Conservation (phyloP, 2,888 invertebrate species). For the Tiphia femorata region DNA sequence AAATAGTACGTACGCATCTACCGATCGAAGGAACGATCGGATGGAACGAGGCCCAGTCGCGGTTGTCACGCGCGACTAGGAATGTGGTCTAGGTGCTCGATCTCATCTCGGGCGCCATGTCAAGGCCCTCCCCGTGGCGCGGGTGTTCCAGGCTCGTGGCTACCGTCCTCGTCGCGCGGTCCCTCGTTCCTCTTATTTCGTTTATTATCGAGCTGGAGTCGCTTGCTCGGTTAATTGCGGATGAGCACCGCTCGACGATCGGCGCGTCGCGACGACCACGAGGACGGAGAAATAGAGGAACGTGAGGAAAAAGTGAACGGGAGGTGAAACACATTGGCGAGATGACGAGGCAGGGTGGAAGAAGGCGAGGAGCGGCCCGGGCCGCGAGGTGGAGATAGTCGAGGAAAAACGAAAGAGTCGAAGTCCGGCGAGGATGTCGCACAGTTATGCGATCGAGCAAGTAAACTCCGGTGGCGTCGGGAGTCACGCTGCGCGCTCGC, state of each 20-base stretch:
- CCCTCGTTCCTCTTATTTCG: slow-evolving; percentile 46
- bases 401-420: too few species aligned
- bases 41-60: too few species aligned
- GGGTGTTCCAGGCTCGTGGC: slow-evolving; percentile 31
- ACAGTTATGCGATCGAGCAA: too few species aligned
- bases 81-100: slow-evolving; percentile 44
- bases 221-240: slow-evolving; percentile 62
- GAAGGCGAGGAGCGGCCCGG: too few species aligned
- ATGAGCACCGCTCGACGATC: slow-evolving; percentile 36
- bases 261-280: slow-evolving; percentile 15
- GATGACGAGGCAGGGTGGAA: too few species aligned
- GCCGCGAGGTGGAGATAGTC: too few species aligned
- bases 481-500: too few species aligned
- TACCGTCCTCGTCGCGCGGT: slow-evolving; percentile 25
- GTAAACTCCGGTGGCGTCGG: too few species aligned
- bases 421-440: too few species aligned
- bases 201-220: slow-evolving; percentile 53
- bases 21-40: too few species aligned
- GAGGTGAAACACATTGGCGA: background rate
- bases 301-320: background rate
- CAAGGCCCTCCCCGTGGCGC: slow-evolving; percentile 41
- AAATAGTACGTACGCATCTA: too few species aligned
- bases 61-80: slow-evolving; percentile 31
- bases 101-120: slow-evolving; percentile 36
- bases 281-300: slow-evolving; percentile 8